Evolutionary conservation across 1,140 invertebrate species (phyloP).

Genomic region (Acarapis woodi): DNA sequence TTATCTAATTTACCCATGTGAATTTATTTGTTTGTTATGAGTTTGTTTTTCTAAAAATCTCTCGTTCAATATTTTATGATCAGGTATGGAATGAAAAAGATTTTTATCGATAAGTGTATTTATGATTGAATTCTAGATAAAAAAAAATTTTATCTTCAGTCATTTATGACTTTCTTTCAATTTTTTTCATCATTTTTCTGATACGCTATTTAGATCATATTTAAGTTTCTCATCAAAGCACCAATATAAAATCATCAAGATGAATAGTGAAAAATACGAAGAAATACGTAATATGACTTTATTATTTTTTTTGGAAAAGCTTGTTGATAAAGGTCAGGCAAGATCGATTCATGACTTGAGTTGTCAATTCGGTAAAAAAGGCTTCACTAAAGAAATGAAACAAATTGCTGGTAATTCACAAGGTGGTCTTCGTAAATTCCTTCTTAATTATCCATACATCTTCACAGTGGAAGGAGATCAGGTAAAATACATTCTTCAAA

Average conservation of each 20-base stretch:
- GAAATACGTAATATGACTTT: conserved; percentile 69
- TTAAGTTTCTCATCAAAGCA: not conserved
- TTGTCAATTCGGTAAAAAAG: conserved; percentile 82
- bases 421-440: conserved; percentile 57
- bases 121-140: too few species aligned
- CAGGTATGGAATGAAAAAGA: too few species aligned
- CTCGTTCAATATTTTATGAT: too few species aligned
- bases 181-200: too few species aligned
- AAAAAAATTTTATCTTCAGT: too few species aligned
- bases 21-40: too few species aligned
- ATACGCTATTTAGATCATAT: too few species aligned
- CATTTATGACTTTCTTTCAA: too few species aligned
- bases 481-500: conserved; percentile 23
- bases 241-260: conserved; percentile 17
- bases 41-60: too few species aligned
- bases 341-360: conserved; percentile 78
- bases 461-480: conserved; percentile 71
- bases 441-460: conserved; percentile 61
- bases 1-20: too few species aligned
- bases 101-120: too few species aligned
- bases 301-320: conserved; percentile 74
- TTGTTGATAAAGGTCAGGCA: conserved; percentile 65
- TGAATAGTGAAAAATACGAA: conserved; percentile 80
- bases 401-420: conserved; percentile 80
- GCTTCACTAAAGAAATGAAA: conserved; percentile 54